Evolutionary conservation across 2,113 vertebrate species (phyloP), one percentile per base, ranked within the genome.

Genomic region (Cranoglanis bouderius): DNA sequence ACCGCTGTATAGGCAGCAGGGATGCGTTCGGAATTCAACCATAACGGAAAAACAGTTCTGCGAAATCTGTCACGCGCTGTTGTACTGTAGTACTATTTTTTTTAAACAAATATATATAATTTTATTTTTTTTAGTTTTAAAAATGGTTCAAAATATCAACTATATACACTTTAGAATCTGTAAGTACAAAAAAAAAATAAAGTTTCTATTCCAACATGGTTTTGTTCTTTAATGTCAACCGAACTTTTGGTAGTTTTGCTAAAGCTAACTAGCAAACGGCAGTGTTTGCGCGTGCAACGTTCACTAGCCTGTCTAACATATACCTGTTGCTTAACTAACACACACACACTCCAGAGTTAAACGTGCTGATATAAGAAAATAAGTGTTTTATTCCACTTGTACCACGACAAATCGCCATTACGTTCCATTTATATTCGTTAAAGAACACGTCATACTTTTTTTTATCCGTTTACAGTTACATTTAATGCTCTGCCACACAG

Each of bases 371-470:
- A 16, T 63, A 10, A 9, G 26, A 4, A 12, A 63, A 2, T 7
- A 12, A 29, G 61, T 63, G 61, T 29, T 8, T 19, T 35, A 70
- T 72, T 38, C 6, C 32, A 19, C 7, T 8, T 61, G 53, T 2
- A 9, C 57, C 57, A 61, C 6, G 4, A 9, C 53, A 19, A 2
- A 18, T 55, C 53, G 18, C 12, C 49, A 13, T 51, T 13, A 51
- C 49, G 12, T 14, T 14, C 13, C 49, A 14, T 51, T 57, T 21
- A 21, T 19, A 19, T 21, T 57, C 5, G 3, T 18, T 57, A 57
- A 21, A 57, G 55, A 19, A 6, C 18, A 19, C 0, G 4, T 21
- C 18, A 1, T 19, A 0, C 18, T 21, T 6, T 0, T n/a, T 29
- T 29, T 29, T 63, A 63, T 63, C 61, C 61, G 8, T 16, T 63